Conservation (phyloP, 1,140 invertebrate species). For the Littorina saxatilis region DNA sequence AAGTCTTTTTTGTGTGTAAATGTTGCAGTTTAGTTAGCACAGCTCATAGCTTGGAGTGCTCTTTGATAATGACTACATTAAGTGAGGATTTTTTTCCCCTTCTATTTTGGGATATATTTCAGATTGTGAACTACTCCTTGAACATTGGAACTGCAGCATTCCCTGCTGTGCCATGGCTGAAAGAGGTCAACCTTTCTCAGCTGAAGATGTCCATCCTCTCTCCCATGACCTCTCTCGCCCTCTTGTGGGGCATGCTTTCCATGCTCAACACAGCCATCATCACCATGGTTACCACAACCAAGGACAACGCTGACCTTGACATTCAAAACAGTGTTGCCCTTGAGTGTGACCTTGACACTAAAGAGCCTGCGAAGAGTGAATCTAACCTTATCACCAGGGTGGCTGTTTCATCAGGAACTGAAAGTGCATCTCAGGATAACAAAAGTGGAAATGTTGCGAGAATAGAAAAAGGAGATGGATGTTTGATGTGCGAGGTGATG, state of each 20-base stretch:
- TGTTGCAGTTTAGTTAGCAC: too few relatives aligned
- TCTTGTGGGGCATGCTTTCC: slow-evolving; percentile 56
- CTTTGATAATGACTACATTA: too few relatives aligned
- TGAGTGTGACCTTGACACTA: slow-evolving; percentile 32
- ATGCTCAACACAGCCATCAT: slow-evolving; percentile 51
- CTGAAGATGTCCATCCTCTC: slow-evolving; percentile 11
- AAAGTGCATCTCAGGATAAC: too few relatives aligned
- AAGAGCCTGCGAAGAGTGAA: background rate
- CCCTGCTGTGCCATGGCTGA: slow-evolving; percentile 27
- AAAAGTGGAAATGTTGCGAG: background rate
- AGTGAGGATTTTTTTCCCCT: too few relatives aligned
- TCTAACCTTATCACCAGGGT: too few relatives aligned
- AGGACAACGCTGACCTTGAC: background rate
- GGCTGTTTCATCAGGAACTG: background rate
- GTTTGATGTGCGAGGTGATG: slow-evolving; percentile 52
- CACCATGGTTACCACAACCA: background rate
- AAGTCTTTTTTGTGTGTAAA: too few relatives aligned
- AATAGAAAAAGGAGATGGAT: background rate
- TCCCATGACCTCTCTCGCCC: slow-evolving; percentile 46
- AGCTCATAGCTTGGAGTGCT: too few relatives aligned
- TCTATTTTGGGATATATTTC: too few relatives aligned
- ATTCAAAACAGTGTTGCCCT: slow-evolving; percentile 41
- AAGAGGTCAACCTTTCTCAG: background rate
- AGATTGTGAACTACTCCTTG: background rate
- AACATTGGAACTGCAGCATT: background rate